Evolutionary conservation across 1,140 invertebrate genomes (phyloP), one percentile per base, ranked within the genome.

Genomic region (Ceratosolen fusciceps): DNA sequence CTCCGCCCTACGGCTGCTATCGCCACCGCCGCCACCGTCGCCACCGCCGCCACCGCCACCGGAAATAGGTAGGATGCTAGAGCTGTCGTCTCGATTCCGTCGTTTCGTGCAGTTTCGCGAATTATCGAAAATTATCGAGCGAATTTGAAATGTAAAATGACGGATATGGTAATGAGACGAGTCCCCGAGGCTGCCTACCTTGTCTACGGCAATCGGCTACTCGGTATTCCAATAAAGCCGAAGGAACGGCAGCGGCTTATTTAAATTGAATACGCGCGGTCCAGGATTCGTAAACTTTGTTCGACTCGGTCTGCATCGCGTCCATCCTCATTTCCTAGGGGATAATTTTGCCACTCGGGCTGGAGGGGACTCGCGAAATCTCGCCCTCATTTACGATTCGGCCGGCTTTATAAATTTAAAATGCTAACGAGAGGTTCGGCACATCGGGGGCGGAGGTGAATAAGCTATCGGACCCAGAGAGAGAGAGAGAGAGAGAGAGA

Each of bases 341-440:
- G 39, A 37, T 26, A 39, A 56, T 58, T 62, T 31, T 60, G 56
- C 2, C 37, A 47, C 62, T 21, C 56, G 56, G 21, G 73, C 24
- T n/a, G 10, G 0, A 14, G 12, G 5, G 3, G 9, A 21, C 34
- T 9, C 31, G 24, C 9, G 56, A 77, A 77, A n/a, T n/a, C n/a
- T n/a, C n/a, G n/a, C n/a, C n/a, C n/a, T n/a, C 65, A 67, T 70
- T 39, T 52, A 31, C n/a, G 43, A 7, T 24, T 47, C n/a, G 7
- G 26, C 31, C 34, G 12, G 37, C 9, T 34, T 49, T 52, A n/a
- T n/a, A 26, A 29, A 77, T 77, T 77, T 77, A 8, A 71, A 77
- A 77, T 77, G 76, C 67, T 47, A 77, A 77, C 68, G n/a, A 12
- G 10, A 26, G 26, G 43, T 1, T n/a, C 52, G 24, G 47, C 0